Conservation (phyloP, 92 coral and sea anemone genomes). For the Chrysogorgia sp. region DNA sequence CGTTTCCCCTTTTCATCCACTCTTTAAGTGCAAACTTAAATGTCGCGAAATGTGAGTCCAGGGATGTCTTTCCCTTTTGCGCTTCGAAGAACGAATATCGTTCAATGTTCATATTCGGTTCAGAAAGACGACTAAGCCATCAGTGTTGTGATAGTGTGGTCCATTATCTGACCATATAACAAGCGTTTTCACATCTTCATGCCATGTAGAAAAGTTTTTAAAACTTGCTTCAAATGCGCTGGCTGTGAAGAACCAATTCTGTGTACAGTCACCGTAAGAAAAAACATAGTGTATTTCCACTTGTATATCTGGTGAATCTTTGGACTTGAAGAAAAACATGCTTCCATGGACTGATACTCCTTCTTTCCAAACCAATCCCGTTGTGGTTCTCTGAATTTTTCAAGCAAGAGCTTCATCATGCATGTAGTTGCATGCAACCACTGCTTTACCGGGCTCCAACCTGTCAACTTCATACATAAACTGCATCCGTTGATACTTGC, state of each 20-base stretch:
- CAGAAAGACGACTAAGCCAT: slow-evolving; percentile 26
- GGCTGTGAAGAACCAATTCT: slow-evolving; percentile 63
- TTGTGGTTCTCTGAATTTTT: slow-evolving; percentile 55
- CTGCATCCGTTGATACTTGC: slow-evolving; percentile 46
- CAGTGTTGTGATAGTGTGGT: slow-evolving; percentile 63
- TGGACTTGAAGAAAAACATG: slow-evolving; percentile 55
- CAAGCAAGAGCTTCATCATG: slow-evolving; percentile 68
- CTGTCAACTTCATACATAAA: slow-evolving; percentile 37
- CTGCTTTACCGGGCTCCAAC: slow-evolving; percentile 37
- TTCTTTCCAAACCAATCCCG: slow-evolving; percentile 45
- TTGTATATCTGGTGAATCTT: slow-evolving; percentile 12
- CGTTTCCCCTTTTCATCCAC: slow-evolving; percentile 43
- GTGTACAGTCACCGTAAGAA: slow-evolving; percentile 58
- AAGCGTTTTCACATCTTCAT: not conserved
- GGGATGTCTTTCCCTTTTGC: slow-evolving; percentile 67
- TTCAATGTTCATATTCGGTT: slow-evolving; percentile 28
- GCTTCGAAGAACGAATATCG: slow-evolving; percentile 57
- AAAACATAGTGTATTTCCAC: slow-evolving; percentile 36
- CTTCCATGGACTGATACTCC: slow-evolving; percentile 62
- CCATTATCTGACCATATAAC: slow-evolving; percentile 73
- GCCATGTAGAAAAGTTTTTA: slow-evolving; percentile 35
- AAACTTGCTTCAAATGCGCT: slow-evolving; percentile 51
- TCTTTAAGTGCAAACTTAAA: slow-evolving; percentile 54
- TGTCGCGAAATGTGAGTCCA: slow-evolving; percentile 61
- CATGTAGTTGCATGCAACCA: slow-evolving; percentile 50